These are phyloP conservation scores for Bradypodion pumilum DNA, from an alignment of 2,797 vertebrate species.

Conservation along the genomic window DNA sequence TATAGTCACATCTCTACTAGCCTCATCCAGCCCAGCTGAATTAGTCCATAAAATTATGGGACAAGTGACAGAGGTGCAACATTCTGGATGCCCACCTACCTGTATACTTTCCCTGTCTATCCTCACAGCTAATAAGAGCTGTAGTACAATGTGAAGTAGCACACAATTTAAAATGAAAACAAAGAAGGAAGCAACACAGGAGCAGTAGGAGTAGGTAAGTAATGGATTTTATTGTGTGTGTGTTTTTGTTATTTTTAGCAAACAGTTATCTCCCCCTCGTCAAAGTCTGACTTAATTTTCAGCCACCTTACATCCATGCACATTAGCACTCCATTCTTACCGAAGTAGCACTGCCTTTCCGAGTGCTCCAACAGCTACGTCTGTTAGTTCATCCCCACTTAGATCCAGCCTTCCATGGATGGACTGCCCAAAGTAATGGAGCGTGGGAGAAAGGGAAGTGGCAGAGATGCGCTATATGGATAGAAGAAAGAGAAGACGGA, in stretches of 20 bases:
- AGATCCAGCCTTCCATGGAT: slow-evolving; percentile 77
- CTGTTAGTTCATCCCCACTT: slow-evolving; percentile 70
- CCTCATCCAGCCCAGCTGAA: neutral
- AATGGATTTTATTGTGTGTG: no score
- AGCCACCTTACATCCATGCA: neutral
- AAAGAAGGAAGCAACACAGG: no score
- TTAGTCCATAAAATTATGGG: neutral
- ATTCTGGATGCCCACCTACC: neutral
- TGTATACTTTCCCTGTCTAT: neutral
- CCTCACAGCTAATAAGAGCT: neutral
- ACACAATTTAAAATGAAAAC: no score
- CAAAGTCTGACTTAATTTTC: neutral
- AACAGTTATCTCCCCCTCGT: no score
- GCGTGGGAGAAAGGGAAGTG: slow-evolving; percentile 21
- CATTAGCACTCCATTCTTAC: slow-evolving; percentile 46
- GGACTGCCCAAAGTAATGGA: slow-evolving; percentile 77
- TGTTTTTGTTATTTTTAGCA: no score
- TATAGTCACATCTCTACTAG: neutral
- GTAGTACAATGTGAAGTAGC: neutral
- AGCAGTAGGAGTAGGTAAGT: no score
- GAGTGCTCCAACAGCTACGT: slow-evolving; percentile 78
- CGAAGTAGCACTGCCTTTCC: slow-evolving; percentile 77
- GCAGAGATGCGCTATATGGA: slow-evolving; percentile 7
- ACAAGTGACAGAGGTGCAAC: fast-evolving
- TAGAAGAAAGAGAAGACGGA: neutral